Conservation (phyloP, 2,888 invertebrate species). For the Hyles lineata region DNA sequence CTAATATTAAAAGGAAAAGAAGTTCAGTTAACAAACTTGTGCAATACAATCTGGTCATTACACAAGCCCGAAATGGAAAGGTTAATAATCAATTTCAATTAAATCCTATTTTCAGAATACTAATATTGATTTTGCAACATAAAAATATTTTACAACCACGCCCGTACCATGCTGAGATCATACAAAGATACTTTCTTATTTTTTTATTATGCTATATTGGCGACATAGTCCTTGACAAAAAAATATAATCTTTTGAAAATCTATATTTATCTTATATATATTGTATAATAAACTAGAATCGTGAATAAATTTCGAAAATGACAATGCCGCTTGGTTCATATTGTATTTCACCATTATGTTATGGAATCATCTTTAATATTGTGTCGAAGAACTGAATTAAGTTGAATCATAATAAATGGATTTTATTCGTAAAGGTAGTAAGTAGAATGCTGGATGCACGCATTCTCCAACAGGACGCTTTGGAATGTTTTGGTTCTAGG, state of each 20-base stretch:
- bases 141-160: background rate
- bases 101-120: background rate
- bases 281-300: background rate
- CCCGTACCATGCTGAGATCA: background rate
- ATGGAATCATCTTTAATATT: no score
- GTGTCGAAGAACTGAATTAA: no score
- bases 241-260: background rate
- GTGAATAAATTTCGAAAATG: background rate
- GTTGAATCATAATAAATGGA: no score
- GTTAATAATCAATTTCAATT: no score
- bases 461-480: no score
- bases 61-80: no score
- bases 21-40: no score
- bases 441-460: no score
- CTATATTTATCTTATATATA: background rate
- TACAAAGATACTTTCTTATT: constrained; percentile 19
- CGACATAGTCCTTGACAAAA: background rate
- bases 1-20: no score
- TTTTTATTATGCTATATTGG: constrained; percentile 18
- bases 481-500: no score
- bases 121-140: background rate
- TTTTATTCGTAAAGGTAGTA: no score
- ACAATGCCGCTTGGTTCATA: background rate
- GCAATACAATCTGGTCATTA: no score
- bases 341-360: background rate